These are phyloP conservation scores for Saimiri boliviensis DNA, from an alignment of 2,113 vertebrate species.

Conservation along the genomic window DNA sequence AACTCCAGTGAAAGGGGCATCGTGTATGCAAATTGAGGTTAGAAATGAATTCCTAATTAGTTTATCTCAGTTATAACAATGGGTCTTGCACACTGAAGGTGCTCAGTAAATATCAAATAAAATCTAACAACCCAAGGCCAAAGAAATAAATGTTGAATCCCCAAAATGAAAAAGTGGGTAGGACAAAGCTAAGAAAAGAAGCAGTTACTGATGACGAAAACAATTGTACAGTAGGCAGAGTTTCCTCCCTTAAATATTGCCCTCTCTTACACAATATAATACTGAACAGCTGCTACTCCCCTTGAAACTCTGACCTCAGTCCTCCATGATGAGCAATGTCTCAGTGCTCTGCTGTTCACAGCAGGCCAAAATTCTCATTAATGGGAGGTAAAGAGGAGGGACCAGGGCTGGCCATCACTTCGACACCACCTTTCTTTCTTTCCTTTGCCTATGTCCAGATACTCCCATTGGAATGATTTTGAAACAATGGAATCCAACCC, in stretches of 20 bases:
- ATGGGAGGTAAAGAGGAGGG: neutral
- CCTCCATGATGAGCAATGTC: fast-evolving
- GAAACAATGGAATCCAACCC: neutral
- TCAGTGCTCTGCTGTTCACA: neutral
- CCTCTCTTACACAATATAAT: neutral
- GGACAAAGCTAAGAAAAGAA: neutral
- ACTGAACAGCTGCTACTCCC: neutral
- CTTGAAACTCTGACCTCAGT: neutral
- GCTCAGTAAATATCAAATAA: neutral
- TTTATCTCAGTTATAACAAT: neutral
- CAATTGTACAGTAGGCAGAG: neutral
- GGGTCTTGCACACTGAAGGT: neutral
- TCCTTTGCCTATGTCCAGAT: neutral
- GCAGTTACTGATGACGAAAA: neutral
- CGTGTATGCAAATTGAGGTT: fast-evolving
- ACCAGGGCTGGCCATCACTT: neutral
- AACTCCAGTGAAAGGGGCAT: neutral
- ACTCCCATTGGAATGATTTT: neutral
- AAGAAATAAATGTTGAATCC: neutral
- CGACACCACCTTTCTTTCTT: neutral
- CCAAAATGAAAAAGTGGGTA: neutral
- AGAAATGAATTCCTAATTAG: neutral
- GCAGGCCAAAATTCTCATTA: neutral
- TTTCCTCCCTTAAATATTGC: neutral
- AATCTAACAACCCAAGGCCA: too few relatives aligned